Conservation (phyloP, 1,140 invertebrate species). For the Drosophila nigrodunni region DNA sequence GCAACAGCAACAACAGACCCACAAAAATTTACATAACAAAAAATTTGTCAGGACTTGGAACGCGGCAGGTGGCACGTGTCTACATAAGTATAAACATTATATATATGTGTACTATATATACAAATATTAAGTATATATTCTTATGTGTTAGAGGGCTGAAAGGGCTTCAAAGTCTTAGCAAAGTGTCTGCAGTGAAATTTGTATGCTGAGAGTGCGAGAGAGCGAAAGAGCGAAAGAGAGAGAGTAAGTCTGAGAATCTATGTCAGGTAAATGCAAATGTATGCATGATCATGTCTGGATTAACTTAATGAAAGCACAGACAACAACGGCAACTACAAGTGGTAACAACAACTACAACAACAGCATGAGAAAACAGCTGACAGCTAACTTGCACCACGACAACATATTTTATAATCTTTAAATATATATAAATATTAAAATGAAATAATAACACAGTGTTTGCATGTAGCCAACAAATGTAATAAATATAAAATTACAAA, state of each 20-base stretch:
- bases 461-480: too few species aligned
- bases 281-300: slow-evolving; percentile 84
- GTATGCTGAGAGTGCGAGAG: not conserved
- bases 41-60: slow-evolving; percentile 66
- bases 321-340: slow-evolving; percentile 24
- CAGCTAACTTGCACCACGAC: too few species aligned
- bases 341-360: slow-evolving; percentile 16
- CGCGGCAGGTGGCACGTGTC: slow-evolving; percentile 45
- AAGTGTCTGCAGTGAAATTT: too few species aligned
- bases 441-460: too few species aligned
- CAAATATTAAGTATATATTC: slow-evolving; percentile 16
- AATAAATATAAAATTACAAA: too few species aligned
- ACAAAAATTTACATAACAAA: slow-evolving; percentile 74
- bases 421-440: too few species aligned
- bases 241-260: slow-evolving; percentile 24
- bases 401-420: too few species aligned
- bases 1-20: slow-evolving; percentile 28
- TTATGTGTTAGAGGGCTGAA: not conserved
- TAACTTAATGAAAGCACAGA: slow-evolving; percentile 77
- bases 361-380: slow-evolving; percentile 51
- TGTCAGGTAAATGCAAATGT: slow-evolving; percentile 48
- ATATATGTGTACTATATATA: not conserved
- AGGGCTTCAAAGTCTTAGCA: too few species aligned
- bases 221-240: too few species aligned
- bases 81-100: slow-evolving; percentile 33